Evolutionary conservation across 2,797 vertebrate species (phyloP), one percentile per base, ranked within the genome.

Genomic region (Acomys russatus): DNA sequence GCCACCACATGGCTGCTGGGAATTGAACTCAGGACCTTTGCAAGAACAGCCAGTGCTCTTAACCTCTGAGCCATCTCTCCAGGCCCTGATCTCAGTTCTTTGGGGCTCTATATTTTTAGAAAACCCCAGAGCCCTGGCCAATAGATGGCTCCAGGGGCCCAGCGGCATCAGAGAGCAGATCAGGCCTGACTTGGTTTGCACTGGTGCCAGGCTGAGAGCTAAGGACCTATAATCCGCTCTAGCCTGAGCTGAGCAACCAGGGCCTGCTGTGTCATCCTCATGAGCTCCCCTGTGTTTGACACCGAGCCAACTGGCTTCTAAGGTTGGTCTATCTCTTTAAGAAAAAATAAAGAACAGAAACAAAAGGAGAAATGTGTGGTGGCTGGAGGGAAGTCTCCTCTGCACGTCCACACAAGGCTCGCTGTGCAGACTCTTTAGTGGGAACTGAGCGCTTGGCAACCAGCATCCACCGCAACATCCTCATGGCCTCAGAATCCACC

Each of bases 311-410:
- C 61, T 3, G 9, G 64, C n/a, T n/a, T 87, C 38, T 11, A 18
- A 64, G 66, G 88, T 63, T 7, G 33, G 9, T 35, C 90, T 77
- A 23, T 96, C 74, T 89, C 92, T 97, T 96, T 96, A 97, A 96
- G 91, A 93, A 91, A 71, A 97, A 97, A 96, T 91, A 88, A 90
- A 97, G 96, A 97, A 97, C 95, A 97, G 95, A 97, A 97, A 96
- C 96, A 77, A 91, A 64, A 94, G 64, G 76, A 44, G 61, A 94
- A 93, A 84, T 9, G 70, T 28, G 85, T 28, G 94, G 89, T 0
- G 18, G 25, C 86, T 84, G 92, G 76, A 91, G 94, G 96, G 96
- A 17, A 96, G 96, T n/a, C 20, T 95, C 84, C 83, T 18, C 70
- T n/a, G 88, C 64, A 38, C 88, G 96, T 98, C 93, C 88, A 71